These are phyloP conservation scores for Sceliomorpha sp. DNA, from an alignment of 2,888 invertebrate genomes.

Conservation along the genomic window DNA sequence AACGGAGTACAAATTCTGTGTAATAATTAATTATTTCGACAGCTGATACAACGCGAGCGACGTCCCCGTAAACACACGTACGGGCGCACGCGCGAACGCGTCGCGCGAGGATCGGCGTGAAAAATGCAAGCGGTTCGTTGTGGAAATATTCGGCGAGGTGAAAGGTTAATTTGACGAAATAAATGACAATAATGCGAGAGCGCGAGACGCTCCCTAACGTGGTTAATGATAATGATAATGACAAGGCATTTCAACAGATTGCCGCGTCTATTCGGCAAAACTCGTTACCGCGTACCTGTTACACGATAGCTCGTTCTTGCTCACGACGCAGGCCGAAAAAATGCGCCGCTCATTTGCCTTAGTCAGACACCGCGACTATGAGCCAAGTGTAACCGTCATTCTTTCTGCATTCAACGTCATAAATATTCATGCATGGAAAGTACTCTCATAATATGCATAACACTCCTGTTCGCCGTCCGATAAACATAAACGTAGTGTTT, in stretches of 20 bases:
- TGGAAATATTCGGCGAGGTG: neutral
- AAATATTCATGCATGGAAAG: constrained; percentile 67
- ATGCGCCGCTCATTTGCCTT: constrained; percentile 48
- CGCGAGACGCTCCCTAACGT: constrained; percentile 9
- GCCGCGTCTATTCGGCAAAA: constrained; percentile 37
- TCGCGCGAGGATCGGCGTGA: too few relatives aligned
- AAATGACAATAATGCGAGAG: constrained; percentile 22
- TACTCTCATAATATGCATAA: constrained; percentile 60
- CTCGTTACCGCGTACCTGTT: constrained; percentile 48
- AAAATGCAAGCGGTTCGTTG: too few relatives aligned
- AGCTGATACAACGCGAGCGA: too few relatives aligned
- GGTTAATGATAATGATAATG: constrained; percentile 32
- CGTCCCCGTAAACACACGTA: too few relatives aligned
- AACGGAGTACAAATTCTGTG: too few relatives aligned
- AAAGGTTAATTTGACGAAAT: constrained; percentile 35
- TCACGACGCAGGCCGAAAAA: constrained; percentile 29
- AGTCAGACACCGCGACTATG: constrained; percentile 36
- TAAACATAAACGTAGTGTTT: constrained; percentile 71
- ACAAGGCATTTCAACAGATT: constrained; percentile 37
- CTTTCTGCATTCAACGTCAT: constrained; percentile 60
- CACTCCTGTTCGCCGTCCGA: constrained; percentile 62
- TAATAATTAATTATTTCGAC: too few relatives aligned
- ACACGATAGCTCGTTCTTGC: constrained; percentile 38
- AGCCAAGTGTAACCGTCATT: constrained; percentile 44
- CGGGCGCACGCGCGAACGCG: too few relatives aligned